Percentiles rank a stretch among this genome's conserved stretches.
phyloP scores from a whole-genome alignment of 2,797 vertebrate genomes.

The Echeneis naucrates region DNA sequence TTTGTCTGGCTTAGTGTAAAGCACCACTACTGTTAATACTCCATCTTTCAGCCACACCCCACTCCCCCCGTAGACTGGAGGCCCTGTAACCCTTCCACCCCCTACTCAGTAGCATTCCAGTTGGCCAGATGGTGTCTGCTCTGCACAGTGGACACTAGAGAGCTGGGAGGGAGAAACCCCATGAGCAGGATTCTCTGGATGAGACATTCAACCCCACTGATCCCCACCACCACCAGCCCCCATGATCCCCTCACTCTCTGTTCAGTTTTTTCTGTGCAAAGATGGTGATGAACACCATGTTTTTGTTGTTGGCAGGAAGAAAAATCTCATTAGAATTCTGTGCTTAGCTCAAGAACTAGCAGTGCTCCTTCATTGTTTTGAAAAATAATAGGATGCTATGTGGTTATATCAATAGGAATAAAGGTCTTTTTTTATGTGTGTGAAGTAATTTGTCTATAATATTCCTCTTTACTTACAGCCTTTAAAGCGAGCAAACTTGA shows the following conservation, averaged over 20 bases:
- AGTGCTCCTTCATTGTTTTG: too few relatives aligned
- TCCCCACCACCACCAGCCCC: conserved; percentile 4
- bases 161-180: conserved; percentile 58
- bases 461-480: not conserved
- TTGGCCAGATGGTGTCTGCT: conserved; percentile 82
- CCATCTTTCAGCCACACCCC: conserved; percentile 51
- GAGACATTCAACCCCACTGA: conserved; percentile 55
- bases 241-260: conserved; percentile 11
- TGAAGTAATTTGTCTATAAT: not conserved
- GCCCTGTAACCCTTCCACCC: conserved; percentile 56
- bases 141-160: conserved; percentile 62
- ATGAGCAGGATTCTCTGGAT: conserved; percentile 57
- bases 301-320: conserved; percentile 51
- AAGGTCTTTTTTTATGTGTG: not conserved
- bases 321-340: conserved; percentile 47
- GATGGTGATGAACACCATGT: conserved; percentile 36
- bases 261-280: conserved; percentile 21
- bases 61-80: conserved; percentile 60
- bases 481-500: not conserved
- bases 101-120: conserved; percentile 72
- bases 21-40: conserved; percentile 60
- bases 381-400: not conserved
- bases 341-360: too few relatives aligned
- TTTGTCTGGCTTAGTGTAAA: conserved; percentile 43
- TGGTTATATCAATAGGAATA: not conserved